Evolutionary conservation across 2,888 invertebrate genomes (phyloP).

Genomic region (Shargacucullia verbasci): DNA sequence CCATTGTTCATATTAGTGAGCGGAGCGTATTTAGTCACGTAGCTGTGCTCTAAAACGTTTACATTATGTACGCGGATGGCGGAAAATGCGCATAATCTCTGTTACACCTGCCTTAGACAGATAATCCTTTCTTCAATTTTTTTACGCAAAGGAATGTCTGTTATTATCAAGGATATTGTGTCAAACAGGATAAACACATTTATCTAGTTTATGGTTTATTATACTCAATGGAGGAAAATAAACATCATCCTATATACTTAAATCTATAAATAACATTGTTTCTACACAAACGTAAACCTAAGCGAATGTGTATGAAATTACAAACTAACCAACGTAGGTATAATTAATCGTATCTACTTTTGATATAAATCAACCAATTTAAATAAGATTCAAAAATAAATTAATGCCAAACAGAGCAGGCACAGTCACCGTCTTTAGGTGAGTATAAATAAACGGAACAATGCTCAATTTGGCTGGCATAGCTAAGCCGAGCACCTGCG

Average conservation of each 20-base stretch:
- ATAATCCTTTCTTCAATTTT: slow-evolving; percentile 34
- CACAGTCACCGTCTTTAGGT: slow-evolving; percentile 43
- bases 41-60: slow-evolving; percentile 66
- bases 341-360: background rate
- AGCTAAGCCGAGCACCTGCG: slow-evolving; percentile 71
- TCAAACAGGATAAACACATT: slow-evolving; percentile 27
- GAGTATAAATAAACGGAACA: slow-evolving; percentile 63
- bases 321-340: slow-evolving; percentile 12
- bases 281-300: slow-evolving; percentile 1
- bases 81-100: slow-evolving; percentile 52
- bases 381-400: slow-evolving; percentile 24
- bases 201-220: slow-evolving; percentile 27
- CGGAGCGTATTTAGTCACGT: slow-evolving; percentile 77
- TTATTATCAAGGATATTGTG: slow-evolving; percentile 1
- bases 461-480: slow-evolving; percentile 69
- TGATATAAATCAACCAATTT: slow-evolving; percentile 17
- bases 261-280: slow-evolving; percentile 9
- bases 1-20: slow-evolving; percentile 76
- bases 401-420: slow-evolving; percentile 42
- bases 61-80: slow-evolving; percentile 45
- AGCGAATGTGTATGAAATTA: slow-evolving; percentile 3
- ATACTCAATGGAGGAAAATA: slow-evolving; percentile 11
- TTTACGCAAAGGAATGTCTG: slow-evolving; percentile 15
- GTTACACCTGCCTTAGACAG: slow-evolving; percentile 38
- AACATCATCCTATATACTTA: slow-evolving; percentile 7